phyloP scores from a whole-genome alignment of 2,113 vertebrate species.

The Aramus guarauna region DNA sequence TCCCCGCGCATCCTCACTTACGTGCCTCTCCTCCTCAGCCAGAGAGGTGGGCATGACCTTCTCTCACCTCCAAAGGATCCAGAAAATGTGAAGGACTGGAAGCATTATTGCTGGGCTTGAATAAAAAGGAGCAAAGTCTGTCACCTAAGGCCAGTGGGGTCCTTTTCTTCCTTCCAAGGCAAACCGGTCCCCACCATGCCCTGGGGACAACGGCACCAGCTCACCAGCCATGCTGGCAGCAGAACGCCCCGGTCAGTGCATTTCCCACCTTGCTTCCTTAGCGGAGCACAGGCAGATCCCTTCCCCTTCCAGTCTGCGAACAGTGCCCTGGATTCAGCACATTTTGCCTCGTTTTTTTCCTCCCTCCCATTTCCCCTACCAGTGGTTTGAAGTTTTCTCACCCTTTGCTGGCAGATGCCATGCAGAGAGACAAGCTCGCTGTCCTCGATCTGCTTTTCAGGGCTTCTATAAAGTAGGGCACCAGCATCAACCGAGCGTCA shows the following conservation, averaged over 20 bases:
- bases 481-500: constrained; percentile 29
- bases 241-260: not conserved
- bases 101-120: not conserved
- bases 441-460: constrained; percentile 64
- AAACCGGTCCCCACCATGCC: rapidly evolving
- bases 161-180: not conserved
- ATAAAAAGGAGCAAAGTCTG: not conserved
- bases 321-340: not conserved
- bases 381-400: constrained; percentile 49
- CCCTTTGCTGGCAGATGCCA: constrained; percentile 51
- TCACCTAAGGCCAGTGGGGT: not conserved
- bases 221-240: not conserved
- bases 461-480: constrained; percentile 62
- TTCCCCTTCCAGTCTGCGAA: not conserved
- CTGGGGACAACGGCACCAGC: not conserved
- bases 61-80: not conserved
- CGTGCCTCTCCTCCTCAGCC: not conserved
- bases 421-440: constrained; percentile 40
- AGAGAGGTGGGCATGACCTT: not conserved
- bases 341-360: not conserved
- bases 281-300: not conserved
- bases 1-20: not conserved
- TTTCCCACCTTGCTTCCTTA: not conserved
- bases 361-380: not conserved
- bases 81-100: not conserved